Conservation (phyloP, 2,888 invertebrate species). For the Apocheima hispidaria region DNA sequence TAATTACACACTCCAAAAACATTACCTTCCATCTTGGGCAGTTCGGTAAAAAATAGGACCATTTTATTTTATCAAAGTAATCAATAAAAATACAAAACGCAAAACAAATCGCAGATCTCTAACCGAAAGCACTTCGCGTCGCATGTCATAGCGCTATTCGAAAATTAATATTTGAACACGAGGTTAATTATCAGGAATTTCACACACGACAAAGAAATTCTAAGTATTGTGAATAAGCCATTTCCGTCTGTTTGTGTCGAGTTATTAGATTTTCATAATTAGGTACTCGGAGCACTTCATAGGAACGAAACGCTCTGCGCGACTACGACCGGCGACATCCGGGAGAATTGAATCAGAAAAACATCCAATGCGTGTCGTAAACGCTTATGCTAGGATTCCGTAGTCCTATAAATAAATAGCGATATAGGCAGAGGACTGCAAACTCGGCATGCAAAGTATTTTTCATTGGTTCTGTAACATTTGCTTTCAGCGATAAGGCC, state of each 20-base stretch:
- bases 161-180: slow-evolving; percentile 33
- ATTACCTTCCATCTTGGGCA: too few relatives aligned
- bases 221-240: slow-evolving; percentile 3
- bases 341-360: background rate
- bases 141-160: slow-evolving; percentile 41
- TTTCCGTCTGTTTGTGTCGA: slow-evolving; percentile 9
- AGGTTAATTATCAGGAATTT: slow-evolving; percentile 30
- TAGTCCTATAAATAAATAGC: too few relatives aligned
- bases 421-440: too few relatives aligned
- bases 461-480: too few relatives aligned
- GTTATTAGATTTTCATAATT: slow-evolving; percentile 13
- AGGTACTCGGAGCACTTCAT: background rate
- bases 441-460: too few relatives aligned
- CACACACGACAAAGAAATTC: slow-evolving; percentile 29
- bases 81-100: background rate
- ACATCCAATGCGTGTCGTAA: too few relatives aligned
- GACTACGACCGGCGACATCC: background rate
- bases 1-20: too few relatives aligned
- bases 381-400: too few relatives aligned
- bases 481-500: too few relatives aligned
- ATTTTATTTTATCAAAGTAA: background rate
- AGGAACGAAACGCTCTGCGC: background rate
- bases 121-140: slow-evolving; percentile 21
- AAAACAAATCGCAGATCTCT: slow-evolving; percentile 1
- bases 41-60: too few relatives aligned